phyloP scores from a whole-genome alignment of 2,113 vertebrate species.

The Ibidorhyncha struthersii region DNA sequence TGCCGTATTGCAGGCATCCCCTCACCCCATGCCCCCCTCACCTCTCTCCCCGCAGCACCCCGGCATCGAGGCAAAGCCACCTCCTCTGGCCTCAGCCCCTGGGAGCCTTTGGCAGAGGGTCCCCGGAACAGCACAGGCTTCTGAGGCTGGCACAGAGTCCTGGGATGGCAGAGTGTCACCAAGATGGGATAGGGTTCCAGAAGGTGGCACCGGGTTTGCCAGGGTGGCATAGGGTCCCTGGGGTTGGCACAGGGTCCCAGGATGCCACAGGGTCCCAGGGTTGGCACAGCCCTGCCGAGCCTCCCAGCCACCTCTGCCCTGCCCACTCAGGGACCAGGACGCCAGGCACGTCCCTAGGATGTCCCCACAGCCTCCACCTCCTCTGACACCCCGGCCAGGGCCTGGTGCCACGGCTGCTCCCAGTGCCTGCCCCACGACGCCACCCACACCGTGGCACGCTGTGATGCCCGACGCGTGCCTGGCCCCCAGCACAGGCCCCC shows the following conservation, averaged over 20 bases:
- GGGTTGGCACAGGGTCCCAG: too few relatives aligned
- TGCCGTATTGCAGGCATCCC: rapidly evolving
- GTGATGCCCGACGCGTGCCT: not conserved
- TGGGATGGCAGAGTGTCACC: not conserved
- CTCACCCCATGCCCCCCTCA: rapidly evolving
- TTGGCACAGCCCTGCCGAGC: not conserved
- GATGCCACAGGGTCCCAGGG: too few relatives aligned
- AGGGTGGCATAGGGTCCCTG: not conserved
- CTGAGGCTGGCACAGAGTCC: not conserved
- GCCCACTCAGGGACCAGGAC: rapidly evolving
- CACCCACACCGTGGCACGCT: not conserved
- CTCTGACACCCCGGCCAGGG: not conserved
- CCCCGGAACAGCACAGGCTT: not conserved
- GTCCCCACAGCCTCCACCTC: not conserved
- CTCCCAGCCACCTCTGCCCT: not conserved
- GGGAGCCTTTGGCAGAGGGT: not conserved
- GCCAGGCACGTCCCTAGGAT: rapidly evolving
- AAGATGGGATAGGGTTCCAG: not conserved
- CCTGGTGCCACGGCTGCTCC: not conserved
- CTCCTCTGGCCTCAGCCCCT: not conserved
- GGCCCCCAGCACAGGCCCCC: not conserved
- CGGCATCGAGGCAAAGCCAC: rapidly evolving
- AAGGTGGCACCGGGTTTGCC: not conserved
- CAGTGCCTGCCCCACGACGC: rapidly evolving
- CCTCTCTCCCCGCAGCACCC: not conserved